Base-by-base conservation (phyloP, 2,888 invertebrate species). In the Fragum whitleyi region DNA sequence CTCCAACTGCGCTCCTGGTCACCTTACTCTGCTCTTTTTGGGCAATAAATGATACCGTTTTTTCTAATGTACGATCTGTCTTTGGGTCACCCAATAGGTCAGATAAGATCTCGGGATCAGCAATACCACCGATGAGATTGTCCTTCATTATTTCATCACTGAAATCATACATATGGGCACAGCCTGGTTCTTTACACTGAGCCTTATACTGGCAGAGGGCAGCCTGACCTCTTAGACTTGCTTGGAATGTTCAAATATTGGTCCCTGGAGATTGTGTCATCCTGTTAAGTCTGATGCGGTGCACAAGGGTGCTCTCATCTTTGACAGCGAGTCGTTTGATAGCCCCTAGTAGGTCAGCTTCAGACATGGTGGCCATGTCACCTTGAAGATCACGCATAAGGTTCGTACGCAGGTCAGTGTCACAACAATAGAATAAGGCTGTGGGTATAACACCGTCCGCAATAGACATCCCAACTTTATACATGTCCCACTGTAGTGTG, bases 121-220 rank as follows among this genome's bases (percentile, higher is more conserved):
- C 14, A 7, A 55, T 16, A n/a, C 55, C 55, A 7, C 11, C 23
- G 9, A 55, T 55, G 7, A 55, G 55, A 32, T 53, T 70, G 70
- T 26, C 82, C 42, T 79, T 74, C 21, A 82, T 82, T 23, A 79
- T 82, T 21, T 82, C 76, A 59, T 78, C 79, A 62, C 82, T 79
- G 29, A 62, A 82, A 29, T 79, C 72, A 57, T 72, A 75, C 1
- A 69, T 69, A 42, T 79, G 79, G 5, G 57, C 59, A 57, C 82
- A 82, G 14, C 67, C 47, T 26, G 62, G 65, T 61, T 74, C 81
- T 59, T 75, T 79, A 26, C 81, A 78, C 19, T 28, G 51, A 29
- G 72, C 71, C 23, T 53, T 65, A 32, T 72, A 79, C 55, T 75
- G 79, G 21, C 65, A 75, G 42, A 70, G 67, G 55, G 74, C 36